A percentile compares a stretch with the other conserved stretches of the same genome.
Conservation (phyloP, 1,140 invertebrate species). For the Lasioglossum albipes region DNA sequence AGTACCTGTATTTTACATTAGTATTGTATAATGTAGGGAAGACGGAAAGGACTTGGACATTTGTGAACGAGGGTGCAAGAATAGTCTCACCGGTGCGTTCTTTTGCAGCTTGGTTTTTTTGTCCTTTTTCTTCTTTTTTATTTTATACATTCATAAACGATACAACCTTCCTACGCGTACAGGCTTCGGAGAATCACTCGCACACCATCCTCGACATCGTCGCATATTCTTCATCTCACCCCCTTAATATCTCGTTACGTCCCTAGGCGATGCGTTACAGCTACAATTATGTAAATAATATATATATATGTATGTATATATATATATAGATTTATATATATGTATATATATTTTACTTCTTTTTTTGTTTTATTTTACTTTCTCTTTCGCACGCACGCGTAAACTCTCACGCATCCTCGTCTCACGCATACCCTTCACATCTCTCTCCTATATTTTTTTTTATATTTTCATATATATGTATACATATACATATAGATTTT, state of each 20-base stretch:
- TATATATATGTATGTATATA: constrained; percentile 38
- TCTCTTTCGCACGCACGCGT: background rate
- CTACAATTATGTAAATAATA: constrained; percentile 40
- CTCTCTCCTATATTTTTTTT: background rate
- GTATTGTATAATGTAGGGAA: too few species aligned
- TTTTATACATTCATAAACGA: constrained; percentile 75
- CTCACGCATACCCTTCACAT: background rate
- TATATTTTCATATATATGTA: background rate
- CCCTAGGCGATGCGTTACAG: constrained; percentile 14
- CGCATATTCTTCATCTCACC: constrained; percentile 10
- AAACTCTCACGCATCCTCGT: background rate
- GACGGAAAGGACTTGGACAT: too few species aligned
- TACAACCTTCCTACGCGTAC: constrained; percentile 74
- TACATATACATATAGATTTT: background rate
- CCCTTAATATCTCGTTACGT: constrained; percentile 22
- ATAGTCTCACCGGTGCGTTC: background rate
- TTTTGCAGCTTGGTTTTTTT: constrained; percentile 32
- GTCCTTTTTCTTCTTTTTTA: constrained; percentile 48
- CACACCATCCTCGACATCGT: constrained; percentile 55
- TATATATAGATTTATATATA: constrained; percentile 44
- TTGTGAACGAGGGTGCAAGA: too few species aligned
- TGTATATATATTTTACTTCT: constrained; percentile 10
- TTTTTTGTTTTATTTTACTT: constrained; percentile 24
- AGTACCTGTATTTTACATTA: too few species aligned
- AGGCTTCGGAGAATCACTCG: constrained; percentile 70